Evolutionary conservation across 2,797 vertebrate genomes (phyloP), one percentile per base, ranked within the genome.

Genomic region (Mormyrops attenuatus): DNA sequence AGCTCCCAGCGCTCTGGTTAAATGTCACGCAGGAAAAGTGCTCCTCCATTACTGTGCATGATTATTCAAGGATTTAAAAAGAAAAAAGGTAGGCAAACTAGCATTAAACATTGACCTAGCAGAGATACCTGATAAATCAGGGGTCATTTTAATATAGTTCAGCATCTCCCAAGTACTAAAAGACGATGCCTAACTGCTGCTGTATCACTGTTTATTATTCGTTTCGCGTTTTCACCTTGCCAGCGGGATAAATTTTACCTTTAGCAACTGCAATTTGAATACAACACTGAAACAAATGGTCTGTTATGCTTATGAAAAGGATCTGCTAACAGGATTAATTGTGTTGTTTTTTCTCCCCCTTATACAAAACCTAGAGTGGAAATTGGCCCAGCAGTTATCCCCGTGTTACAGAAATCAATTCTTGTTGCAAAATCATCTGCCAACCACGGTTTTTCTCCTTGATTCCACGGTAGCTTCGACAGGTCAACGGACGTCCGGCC

Each of bases 1-100:
- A 22, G 55, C 44, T 88, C 9, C 57, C 34, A 55, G 22, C 3
- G 30, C 22, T 26, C 82, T 73, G 82, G 44, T 49, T 91, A 90
- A 90, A 88, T 69, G 49, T n/a, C 53, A 50, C 90, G 89, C 9
- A 84, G 85, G 90, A 89, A 77, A 87, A 60, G 80, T 53, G 85
- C 53, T 66, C 86, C 80, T 53, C 30, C 26, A 38, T 87, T 87
- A 87, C 49, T 53, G 85, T 34, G 49, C 7, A 55, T 55, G 26
- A 87, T 38, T 87, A 89, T 57, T 89, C 34, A 57, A 47, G 50
- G 30, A 44, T 30, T n/a, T 44, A 89, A 86, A 26, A 85, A 34
- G 11, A 87, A 86, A 69, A 38, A 73, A 41, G 55, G 34, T 30
- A 13, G 26, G 13, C n/a, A 52, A 87, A 87, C 47, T 11, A 49